Evolutionary conservation across 2,888 invertebrate genomes (phyloP), one percentile per base, ranked within the genome.

Genomic region (Anthrax anthrax): DNA sequence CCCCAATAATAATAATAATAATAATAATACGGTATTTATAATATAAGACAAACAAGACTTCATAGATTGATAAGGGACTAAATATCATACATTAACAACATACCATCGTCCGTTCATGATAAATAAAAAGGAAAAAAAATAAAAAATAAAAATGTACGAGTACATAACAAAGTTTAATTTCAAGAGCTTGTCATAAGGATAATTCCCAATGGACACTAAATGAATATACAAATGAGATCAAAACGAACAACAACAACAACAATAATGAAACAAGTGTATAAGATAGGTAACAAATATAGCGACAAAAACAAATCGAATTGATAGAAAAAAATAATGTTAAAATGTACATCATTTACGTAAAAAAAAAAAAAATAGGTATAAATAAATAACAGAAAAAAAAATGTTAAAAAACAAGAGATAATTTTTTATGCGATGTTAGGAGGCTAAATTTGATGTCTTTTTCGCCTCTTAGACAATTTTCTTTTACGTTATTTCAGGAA

Each of bases 381-480:
- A 45, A 44, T 37, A 45, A 39, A 44, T 42, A 42, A n/a, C 29
- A n/a, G 17, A 37, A 46, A 37, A 37, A 10, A 46, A 46, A 45
- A 45, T 32, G 12, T 9, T 12, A 32, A 32, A 32, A 32, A 4
- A 12, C 3, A 9, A 32, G 12, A 32, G 12, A 32, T 32, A 32
- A 32, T 23, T 23, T 8, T 23, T 23, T 23, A 8, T 23, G 23
- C 8, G 27, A n/a, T 37, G 38, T 32, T 37, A n/a, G n/a, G 37
- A 46, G 37, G 40, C 36, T 34, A 39, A 51, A 51, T 49, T 47
- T 49, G 46, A 48, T 51, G 47, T 51, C 49, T 49, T 49, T 51
- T 51, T 48, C 46, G 47, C 49, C 49, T 49, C 47, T 47, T 51
- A 44, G 18, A 49, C 46, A 37, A 45, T 47, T 12, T 27, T 9